Percentiles rank a stretch among this genome's conserved stretches.
Evolutionary conservation across 2,888 invertebrate species (phyloP).

Genomic region (Drosophila anomalata): DNA sequence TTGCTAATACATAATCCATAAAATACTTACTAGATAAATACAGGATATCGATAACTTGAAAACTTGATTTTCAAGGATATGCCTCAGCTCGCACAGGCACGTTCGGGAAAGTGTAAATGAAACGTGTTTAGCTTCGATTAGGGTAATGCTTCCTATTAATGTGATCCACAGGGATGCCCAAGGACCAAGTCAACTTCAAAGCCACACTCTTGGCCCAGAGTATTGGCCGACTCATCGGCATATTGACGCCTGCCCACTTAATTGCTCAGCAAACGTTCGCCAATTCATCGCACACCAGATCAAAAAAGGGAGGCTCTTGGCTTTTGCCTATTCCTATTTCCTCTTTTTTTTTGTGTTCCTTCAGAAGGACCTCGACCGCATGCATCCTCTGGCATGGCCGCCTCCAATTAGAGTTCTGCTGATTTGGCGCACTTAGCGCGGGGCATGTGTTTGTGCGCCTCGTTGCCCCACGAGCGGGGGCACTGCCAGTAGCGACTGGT

Average conservation of each 20-base stretch:
- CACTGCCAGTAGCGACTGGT: constrained; percentile 17
- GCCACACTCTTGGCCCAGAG: constrained; percentile 21
- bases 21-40: neutral
- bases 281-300: constrained; percentile 32
- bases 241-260: constrained; percentile 50
- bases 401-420: constrained; percentile 75
- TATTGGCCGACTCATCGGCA: constrained; percentile 28
- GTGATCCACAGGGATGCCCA: neutral
- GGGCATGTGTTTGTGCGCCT: constrained; percentile 60
- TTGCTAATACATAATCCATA: neutral
- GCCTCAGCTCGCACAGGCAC: constrained; percentile 21
- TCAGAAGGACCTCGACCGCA: constrained; percentile 22
- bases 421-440: constrained; percentile 74
- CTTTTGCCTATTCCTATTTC: constrained; percentile 33
- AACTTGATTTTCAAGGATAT: neutral
- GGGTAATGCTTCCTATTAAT: neutral
- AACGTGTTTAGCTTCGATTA: constrained; percentile 5
- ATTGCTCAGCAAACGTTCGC: constrained; percentile 51
- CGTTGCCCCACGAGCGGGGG: constrained; percentile 5
- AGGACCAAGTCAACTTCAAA: constrained; percentile 21
- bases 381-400: constrained; percentile 36
- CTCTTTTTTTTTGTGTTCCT: constrained; percentile 24
- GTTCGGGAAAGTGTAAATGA: constrained; percentile 15
- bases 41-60: neutral
- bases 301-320: constrained; percentile 9